These are phyloP conservation scores for Arctia plantaginis DNA, from an alignment of 2,888 invertebrate genomes.

Conservation along the genomic window DNA sequence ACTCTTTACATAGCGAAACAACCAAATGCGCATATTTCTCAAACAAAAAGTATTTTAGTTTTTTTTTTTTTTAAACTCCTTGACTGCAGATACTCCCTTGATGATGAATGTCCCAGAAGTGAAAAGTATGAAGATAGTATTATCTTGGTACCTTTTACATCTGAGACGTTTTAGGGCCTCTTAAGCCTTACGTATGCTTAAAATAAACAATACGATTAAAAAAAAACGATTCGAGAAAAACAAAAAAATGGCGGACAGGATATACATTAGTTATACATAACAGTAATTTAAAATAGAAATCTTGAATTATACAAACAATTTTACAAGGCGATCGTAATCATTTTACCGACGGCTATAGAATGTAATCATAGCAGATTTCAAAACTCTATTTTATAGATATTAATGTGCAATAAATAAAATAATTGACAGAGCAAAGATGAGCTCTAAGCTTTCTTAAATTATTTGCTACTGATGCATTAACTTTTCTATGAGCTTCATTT, in stretches of 20 bases:
- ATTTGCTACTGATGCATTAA: not conserved
- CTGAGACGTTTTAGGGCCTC: too few relatives aligned
- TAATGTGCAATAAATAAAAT: constrained; percentile 1
- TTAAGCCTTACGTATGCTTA: too few relatives aligned
- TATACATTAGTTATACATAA: constrained; percentile 16
- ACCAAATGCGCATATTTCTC: too few relatives aligned
- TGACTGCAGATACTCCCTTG: too few relatives aligned
- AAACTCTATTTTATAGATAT: not conserved
- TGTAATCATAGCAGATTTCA: constrained; percentile 20
- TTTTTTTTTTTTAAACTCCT: too few relatives aligned
- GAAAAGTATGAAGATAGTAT: too few relatives aligned
- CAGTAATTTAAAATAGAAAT: constrained; percentile 36
- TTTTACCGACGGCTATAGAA: constrained; percentile 13
- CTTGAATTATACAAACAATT: constrained; percentile 20
- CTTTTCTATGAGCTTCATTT: not conserved
- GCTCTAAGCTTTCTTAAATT: constrained; percentile 11
- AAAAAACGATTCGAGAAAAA: not conserved
- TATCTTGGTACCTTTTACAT: too few relatives aligned
- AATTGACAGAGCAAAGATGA: constrained; percentile 9
- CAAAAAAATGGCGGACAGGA: constrained; percentile 26
- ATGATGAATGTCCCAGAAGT: too few relatives aligned
- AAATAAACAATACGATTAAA: not conserved
- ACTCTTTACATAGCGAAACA: too few relatives aligned
- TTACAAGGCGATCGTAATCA: constrained; percentile 20
- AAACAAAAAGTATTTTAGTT: too few relatives aligned